phyloP scores from a whole-genome alignment of 2,888 invertebrate species.

The Diabrotica balteata region DNA sequence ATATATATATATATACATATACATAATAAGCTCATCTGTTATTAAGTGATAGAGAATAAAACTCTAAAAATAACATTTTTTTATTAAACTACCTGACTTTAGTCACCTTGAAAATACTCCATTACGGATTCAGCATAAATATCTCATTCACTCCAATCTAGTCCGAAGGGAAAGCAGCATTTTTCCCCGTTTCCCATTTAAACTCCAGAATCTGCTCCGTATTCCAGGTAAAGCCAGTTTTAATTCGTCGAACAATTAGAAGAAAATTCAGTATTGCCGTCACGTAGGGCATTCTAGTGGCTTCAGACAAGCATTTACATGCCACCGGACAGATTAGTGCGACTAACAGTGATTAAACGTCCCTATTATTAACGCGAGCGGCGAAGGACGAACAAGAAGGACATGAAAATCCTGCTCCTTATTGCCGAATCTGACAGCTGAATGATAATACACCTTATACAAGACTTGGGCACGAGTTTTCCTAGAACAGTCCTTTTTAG shows the following conservation, averaged over 20 bases:
- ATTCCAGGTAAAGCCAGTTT: conserved; percentile 20
- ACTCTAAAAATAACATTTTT: too few species aligned
- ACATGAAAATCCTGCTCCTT: conserved; percentile 13
- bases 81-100: too few species aligned
- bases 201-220: conserved; percentile 1
- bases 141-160: neutral
- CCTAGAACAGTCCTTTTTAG: too few species aligned
- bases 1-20: too few species aligned
- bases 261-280: conserved; percentile 9
- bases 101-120: too few species aligned
- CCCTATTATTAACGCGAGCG: conserved; percentile 20
- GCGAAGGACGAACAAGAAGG: conserved; percentile 9
- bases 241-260: conserved; percentile 25
- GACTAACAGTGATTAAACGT: conserved; percentile 24
- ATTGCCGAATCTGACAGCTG: conserved; percentile 18
- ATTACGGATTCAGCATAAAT: neutral
- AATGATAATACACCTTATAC: conserved; percentile 19
- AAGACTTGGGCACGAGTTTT: neutral
- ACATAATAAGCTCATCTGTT: too few species aligned
- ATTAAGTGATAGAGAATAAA: too few species aligned
- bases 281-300: conserved; percentile 22
- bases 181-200: neutral
- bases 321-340: conserved; percentile 21
- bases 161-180: neutral
- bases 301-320: conserved; percentile 24